Base-by-base conservation (phyloP, 2,113 vertebrate genomes). In the Casuarius casuarius region DNA sequence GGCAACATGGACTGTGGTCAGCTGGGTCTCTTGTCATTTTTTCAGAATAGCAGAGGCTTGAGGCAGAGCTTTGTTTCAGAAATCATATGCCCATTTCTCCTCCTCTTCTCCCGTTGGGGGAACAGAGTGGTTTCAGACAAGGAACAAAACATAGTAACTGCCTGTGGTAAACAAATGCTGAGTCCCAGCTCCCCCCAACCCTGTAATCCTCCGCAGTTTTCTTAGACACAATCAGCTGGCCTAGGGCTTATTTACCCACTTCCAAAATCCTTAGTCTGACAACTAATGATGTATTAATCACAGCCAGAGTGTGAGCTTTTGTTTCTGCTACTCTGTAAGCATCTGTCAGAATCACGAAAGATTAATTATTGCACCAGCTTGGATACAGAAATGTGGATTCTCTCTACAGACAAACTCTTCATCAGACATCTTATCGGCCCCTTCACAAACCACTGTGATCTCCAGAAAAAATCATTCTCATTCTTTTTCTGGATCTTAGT, bases 301-400 rank as follows among this genome's bases (percentile, higher is more conserved):
- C 48, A 75, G 83, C 90, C 90, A 94, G 70, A 87, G 54, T 16
- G 6, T 23, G 6, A 79, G 81, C 90, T 87, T 90, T 89, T 65
- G 40, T 77, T 95, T 97, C 91, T 95, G 52, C 35, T 80, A 31
- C n/a, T 77, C 87, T 92, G 89, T 58, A 90, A 68, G 66, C 61
- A 63, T 72, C 84, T 71, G 75, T 84, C 78, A 96, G 81, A 95
- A 89, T 92, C 80, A 89, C 71, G 74, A 86, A 88, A 89, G 90
- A 93, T 75, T 79, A 82, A 82, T 90, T 78, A 90, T 12, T 10
- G 2, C 46, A 33, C 61, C 44, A 82, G 61, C 81, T 56, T 84
- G 77, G 25, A 35, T 90, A n/a, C 62, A 94, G 75, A 90, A 82
- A 65, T 31, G 8, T 38, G 29, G 84, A 66, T 35, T 40, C 52